Base-by-base conservation (phyloP, 2,797 vertebrate genomes). In the Zalophus californianus region DNA sequence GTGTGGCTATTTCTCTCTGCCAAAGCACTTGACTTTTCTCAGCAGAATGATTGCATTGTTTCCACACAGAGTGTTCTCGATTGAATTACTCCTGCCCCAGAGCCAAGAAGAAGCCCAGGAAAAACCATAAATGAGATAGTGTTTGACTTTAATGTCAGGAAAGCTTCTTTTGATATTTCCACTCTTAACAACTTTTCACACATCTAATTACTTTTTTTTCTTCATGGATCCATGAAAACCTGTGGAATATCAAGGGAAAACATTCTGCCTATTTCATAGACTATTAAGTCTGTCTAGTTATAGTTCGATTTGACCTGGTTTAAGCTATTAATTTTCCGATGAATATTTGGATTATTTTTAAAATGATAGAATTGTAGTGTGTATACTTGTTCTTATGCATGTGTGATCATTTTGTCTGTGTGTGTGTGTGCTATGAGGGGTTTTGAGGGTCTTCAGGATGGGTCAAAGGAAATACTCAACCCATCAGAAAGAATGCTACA, bases 301-400 rank as follows among this genome's bases (percentile, higher is more conserved):
- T 86, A 56, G n/a, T 72, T 56, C 7, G 8, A 2, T 70, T 86
- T 56, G 32, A 32, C 4, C 14, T 54, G 5, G 3, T 29, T 27
- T 20, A 38, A 54, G 0, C 27, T 32, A 48, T 16, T 75, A 75
- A 75, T 50, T 75, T 18, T 75, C 25, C 32, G 21, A 54, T 54
- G 15, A 70, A 18, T 3, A 29, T 54, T 2, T 70, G 48, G 23
- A 20, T 38, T 70, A 54, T 25, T 86, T 86, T 54, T 4, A 29
- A 79, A n/a, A n/a, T 29, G 54, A 23, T 10, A 35, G 3, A 20
- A 29, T 20, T 2, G 2, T 9, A 29, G 13, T 48, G 20, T 77
- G 29, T 41, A 62, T 18, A 38, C 2, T 0, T n/a, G 1, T 66
- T 1, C 20, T 3, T 68, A 5, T 23, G 1, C 35, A 4, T 62